Evolutionary conservation across 2,113 vertebrate species (phyloP), one percentile per base, ranked within the genome.

Genomic region (Nothocercus nigrocapillus): DNA sequence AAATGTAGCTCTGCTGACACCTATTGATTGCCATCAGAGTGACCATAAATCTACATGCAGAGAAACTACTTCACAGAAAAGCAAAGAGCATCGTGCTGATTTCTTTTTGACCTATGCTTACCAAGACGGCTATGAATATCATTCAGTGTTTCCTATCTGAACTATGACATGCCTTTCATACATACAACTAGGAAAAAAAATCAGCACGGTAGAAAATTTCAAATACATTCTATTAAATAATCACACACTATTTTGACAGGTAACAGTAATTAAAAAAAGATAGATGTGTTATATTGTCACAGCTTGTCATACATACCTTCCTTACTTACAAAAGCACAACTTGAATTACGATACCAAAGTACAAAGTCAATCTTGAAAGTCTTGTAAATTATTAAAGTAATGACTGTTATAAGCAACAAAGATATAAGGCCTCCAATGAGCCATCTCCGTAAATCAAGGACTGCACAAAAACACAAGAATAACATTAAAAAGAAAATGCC

Each of bases 341-440:
- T 97, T 21, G 93, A 95, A 83, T 86, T 96, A 63, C 99, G 98
- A 94, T 98, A 98, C 96, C 98, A 99, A 92, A 99, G 98, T 58
- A 98, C 97, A 44, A 99, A 97, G 77, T 99, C 98, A 66, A 99
- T 94, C 94, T 98, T 99, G 96, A 99, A 99, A 89, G 96, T 42
- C 77, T 98, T 98, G 96, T 98, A 99, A 72, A 98, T 64, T 81
- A 94, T 87, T 75, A 98, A 82, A 72, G 89, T 89, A 85, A 75
- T 58, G 36, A 97, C 72, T 17, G 98, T 97, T 24, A 98, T 78
- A 34, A 98, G 21, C 18, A 88, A 94, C 58, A 98, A 24, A 22
- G 87, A 89, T 8, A 97, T 45, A 32, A 98, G 86, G 18, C 95
- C 42, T 25, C 97, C 90, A 86, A 97, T 98, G 24, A 98, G 63